Evolutionary conservation across 2,797 vertebrate species (phyloP), one percentile per base, ranked within the genome.

Genomic region (Spheniscus humboldti): DNA sequence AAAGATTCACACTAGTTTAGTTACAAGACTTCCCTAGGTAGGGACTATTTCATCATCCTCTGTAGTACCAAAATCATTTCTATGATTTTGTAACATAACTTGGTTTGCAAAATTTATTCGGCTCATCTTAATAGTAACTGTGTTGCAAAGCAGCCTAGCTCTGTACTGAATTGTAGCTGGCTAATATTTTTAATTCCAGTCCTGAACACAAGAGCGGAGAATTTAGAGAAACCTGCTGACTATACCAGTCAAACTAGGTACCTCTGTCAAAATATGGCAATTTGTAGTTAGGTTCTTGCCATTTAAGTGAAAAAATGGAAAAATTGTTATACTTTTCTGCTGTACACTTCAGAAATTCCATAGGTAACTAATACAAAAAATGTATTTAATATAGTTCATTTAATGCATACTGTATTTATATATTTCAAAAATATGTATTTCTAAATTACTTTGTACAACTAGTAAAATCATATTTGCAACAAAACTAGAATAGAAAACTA

Each of bases 231-330:
- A 48, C 20, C 14, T 66, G 41, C 20, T 68, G 28, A 52, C 37
- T 41, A 23, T 6, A 9, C 35, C 5, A 20, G 13, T 41, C 24
- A 24, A 7, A 41, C 28, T 4, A 10, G 11, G 12, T 25, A 6
- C n/a, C 1, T 2, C 37, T 12, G 25, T 3, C 45, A 27, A 22
- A 69, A 33, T 0, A 11, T 9, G 39, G 23, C 39, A 11, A 0
- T 7, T 28, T 33, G 19, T 10, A 52, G 13, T 24, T 3, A 7
- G 1, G 2, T 23, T 47, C 39, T 82, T 25, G 28, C 17, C 24
- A 22, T 17, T 24, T 16, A 3, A 50, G 10, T 14, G n/a, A 47
- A 19, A 75, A 43, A 53, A 33, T 0, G 0, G 31, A 39, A 24
- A 14, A 14, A 22, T 7, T 50, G 22, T 33, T 56, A 7, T 27